These are phyloP conservation scores for Anguilla marmorata DNA, from an alignment of 2,797 vertebrate genomes.

Conservation along the genomic window DNA sequence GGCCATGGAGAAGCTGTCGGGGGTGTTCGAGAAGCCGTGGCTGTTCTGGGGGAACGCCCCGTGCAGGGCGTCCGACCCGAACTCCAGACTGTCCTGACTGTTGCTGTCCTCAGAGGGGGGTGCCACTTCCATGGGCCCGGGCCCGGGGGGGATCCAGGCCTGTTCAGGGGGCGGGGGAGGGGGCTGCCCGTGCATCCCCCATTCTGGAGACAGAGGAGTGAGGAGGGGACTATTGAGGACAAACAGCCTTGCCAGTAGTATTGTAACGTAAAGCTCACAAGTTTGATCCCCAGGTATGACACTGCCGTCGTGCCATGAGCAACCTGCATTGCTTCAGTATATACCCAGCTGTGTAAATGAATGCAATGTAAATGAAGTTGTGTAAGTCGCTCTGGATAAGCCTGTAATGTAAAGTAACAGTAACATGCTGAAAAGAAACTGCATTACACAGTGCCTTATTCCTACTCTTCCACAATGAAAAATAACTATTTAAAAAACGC, in stretches of 20 bases:
- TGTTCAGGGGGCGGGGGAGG: slow-evolving; percentile 87
- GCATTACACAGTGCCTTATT: background rate
- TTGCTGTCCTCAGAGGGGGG: slow-evolving; percentile 97
- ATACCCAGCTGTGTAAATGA: too few species aligned
- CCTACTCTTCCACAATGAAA: background rate
- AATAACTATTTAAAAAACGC: background rate
- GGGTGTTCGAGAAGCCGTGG: slow-evolving; percentile 96
- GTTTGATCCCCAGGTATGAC: too few species aligned
- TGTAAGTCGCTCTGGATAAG: too few species aligned
- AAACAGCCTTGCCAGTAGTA: background rate
- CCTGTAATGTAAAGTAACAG: background rate
- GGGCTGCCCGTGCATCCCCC: slow-evolving; percentile 93
- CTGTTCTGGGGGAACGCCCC: slow-evolving; percentile 95
- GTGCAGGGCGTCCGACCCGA: slow-evolving; percentile 89
- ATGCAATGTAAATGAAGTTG: too few species aligned
- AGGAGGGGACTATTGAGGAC: background rate
- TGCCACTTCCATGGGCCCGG: slow-evolving; percentile 93
- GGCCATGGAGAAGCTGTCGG: slow-evolving; percentile 95
- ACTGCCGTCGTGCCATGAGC: too few species aligned
- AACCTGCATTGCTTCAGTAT: too few species aligned
- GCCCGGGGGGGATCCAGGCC: slow-evolving; percentile 90
- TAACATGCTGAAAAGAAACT: background rate
- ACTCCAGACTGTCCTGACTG: slow-evolving; percentile 98
- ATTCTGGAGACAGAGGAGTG: slow-evolving; percentile 74
- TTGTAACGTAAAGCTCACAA: too few species aligned